These are phyloP conservation scores for Larimichthys polyactis DNA, from an alignment of 2,113 vertebrate genomes.

Conservation along the genomic window DNA sequence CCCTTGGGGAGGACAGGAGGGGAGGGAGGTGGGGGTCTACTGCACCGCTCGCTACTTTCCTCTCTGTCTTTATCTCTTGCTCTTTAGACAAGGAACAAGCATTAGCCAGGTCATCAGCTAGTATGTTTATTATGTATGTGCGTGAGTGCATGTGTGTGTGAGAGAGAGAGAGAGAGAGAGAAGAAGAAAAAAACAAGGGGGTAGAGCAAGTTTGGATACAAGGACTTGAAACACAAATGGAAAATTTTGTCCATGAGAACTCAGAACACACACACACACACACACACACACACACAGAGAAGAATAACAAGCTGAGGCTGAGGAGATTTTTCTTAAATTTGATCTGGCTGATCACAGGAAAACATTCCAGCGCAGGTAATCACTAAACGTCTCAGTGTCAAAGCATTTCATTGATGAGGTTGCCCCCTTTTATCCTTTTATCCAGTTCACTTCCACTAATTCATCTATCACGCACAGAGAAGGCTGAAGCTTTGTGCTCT, in stretches of 20 bases:
- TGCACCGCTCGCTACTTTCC: slow-evolving; percentile 76
- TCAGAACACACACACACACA: slow-evolving; percentile 31
- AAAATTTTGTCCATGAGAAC: slow-evolving; percentile 52
- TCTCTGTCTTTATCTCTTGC: slow-evolving; percentile 81
- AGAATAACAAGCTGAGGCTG: slow-evolving; percentile 4
- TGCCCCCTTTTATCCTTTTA: slow-evolving; percentile 58
- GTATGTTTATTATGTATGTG: slow-evolving; percentile 72
- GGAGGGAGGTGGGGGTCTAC: slow-evolving; percentile 44
- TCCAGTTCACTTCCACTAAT: slow-evolving; percentile 70
- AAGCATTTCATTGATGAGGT: slow-evolving; percentile 73
- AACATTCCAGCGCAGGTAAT: slow-evolving; percentile 66
- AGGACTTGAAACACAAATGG: slow-evolving; percentile 42
- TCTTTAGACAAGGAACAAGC: slow-evolving; percentile 81
- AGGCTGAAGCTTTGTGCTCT: slow-evolving; percentile 72
- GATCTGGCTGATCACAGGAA: slow-evolving; percentile 43
- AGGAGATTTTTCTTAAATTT: slow-evolving; percentile 37
- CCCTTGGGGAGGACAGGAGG: slow-evolving; percentile 85
- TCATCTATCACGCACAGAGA: slow-evolving; percentile 75
- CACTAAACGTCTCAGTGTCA: slow-evolving; percentile 51
- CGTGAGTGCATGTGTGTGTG: slow-evolving; percentile 40
- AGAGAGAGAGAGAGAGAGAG: slow-evolving; percentile 20
- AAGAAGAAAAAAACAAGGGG: slow-evolving; percentile 33
- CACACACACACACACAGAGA: slow-evolving; percentile 18
- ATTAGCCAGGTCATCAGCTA: slow-evolving; percentile 75
- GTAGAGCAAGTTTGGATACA: slow-evolving; percentile 39